phyloP scores from a whole-genome alignment of 2,888 invertebrate species.

The Mimachlamys varia region DNA sequence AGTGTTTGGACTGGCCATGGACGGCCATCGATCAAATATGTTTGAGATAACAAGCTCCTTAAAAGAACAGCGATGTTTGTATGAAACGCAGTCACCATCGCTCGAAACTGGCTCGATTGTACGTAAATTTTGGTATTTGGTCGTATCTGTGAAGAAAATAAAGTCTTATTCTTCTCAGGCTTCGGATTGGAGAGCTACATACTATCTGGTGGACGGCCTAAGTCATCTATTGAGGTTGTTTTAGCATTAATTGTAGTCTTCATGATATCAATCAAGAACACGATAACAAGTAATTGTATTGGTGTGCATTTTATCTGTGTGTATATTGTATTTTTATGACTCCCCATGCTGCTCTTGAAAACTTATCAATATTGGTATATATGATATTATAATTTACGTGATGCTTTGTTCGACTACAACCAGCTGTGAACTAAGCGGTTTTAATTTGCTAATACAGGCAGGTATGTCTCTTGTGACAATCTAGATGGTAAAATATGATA shows the following conservation, averaged over 20 bases:
- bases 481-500: too few species aligned
- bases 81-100: too few species aligned
- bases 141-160: too few species aligned
- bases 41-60: too few species aligned
- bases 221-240: not conserved
- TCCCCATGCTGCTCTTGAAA: not conserved
- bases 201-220: not conserved
- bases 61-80: too few species aligned
- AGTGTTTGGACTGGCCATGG: too few species aligned
- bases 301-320: not conserved
- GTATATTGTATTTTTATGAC: not conserved
- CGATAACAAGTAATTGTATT: not conserved
- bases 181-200: too few species aligned
- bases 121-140: too few species aligned
- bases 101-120: too few species aligned
- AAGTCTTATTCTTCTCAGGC: too few species aligned
- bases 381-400: not conserved
- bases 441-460: slow-evolving; percentile 17
- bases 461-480: not conserved
- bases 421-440: not conserved
- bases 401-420: not conserved
- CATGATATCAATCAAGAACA: not conserved
- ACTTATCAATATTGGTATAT: not conserved
- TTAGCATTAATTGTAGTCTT: not conserved
- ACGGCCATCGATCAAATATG: too few species aligned